Base-by-base conservation (phyloP, 2,113 vertebrate species). In the Phoxinus phoxinus region DNA sequence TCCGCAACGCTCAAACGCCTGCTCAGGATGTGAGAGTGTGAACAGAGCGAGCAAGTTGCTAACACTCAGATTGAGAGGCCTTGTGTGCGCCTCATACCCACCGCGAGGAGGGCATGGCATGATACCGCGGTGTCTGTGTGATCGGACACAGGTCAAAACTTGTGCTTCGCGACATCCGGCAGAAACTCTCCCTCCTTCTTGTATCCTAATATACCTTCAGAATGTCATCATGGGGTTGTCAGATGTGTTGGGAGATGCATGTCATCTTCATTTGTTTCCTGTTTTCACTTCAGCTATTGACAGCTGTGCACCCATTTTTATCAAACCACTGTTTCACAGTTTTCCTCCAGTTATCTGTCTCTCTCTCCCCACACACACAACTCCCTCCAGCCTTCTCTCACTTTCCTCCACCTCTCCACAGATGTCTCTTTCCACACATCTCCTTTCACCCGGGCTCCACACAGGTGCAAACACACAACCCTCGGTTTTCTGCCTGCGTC, bases 231-330 rank as follows among this genome's bases (percentile, higher is more conserved):
- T 35, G 75, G 63, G 77, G 74, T 81, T 90, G 56, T 90, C 88
- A 87, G 90, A 86, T 84, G 85, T 83, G n/a, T 48, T 65, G 82
- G 88, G 85, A 90, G 86, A 81, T 48, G 41, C 41, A 41, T 41
- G 80, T 69, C 80, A 86, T 93, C 61, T 84, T 89, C 80, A 81
- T 90, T 92, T 89, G 84, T 92, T 93, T 94, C 91, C 93, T 92
- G 94, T 94, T 95, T 95, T 94, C 93, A 91, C 88, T 94, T 94
- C 93, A 92, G 81, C 87, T 92, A 90, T 84, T 88, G 81, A 92
- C 93, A 95, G 93, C 94, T 95, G 94, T 91, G 90, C 41, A 94
- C 91, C 93, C 93, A 93, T 93, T 94, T 93, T 73, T 93, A 90
- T 91, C 89, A 92, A 93, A 92, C 94, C 93, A 89, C 92, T 87